phyloP scores from a whole-genome alignment of 37 sponge, comb jelly and placozoan genomes.

The Tethya wilhelma region DNA sequence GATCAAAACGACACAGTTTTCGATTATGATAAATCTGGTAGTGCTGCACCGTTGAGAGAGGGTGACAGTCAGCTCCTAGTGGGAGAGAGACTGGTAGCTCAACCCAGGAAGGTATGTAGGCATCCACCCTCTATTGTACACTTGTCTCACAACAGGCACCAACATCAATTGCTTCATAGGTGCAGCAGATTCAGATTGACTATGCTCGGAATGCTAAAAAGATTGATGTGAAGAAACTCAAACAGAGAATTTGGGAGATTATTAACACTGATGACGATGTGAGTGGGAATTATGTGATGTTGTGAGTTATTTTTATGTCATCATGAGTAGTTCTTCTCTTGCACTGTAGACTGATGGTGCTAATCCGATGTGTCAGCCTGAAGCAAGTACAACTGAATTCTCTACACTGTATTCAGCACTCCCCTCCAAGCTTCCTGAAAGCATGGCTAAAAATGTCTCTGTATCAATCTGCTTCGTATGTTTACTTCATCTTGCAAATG shows the following conservation, averaged over 20 bases:
- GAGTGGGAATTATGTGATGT: background rate
- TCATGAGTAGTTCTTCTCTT: background rate
- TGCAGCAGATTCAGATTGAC: slow-evolving; percentile 71
- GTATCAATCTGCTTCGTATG: slow-evolving; percentile 88
- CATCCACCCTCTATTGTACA: background rate
- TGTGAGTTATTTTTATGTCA: background rate
- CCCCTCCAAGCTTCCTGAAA: slow-evolving; percentile 22
- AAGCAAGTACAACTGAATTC: slow-evolving; percentile 9
- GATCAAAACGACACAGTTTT: background rate
- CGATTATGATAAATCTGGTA: background rate
- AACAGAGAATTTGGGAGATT: slow-evolving; percentile 81
- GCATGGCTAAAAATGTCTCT: slow-evolving; percentile 65
- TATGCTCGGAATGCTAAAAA: slow-evolving; percentile 80
- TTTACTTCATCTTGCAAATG: slow-evolving; percentile 91
- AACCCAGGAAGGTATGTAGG: slow-evolving; percentile 57
- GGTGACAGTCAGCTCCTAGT: too few relatives aligned
- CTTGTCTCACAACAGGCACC: background rate
- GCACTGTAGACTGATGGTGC: background rate
- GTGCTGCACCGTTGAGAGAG: background rate
- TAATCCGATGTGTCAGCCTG: background rate
- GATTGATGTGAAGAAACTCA: slow-evolving; percentile 86
- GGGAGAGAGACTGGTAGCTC: slow-evolving; percentile 60
- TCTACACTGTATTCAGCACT: slow-evolving; percentile 31
- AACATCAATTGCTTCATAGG: slow-evolving; percentile 25
- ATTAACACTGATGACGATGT: slow-evolving; percentile 15